Evolutionary conservation across 2,113 vertebrate species (phyloP).

Genomic region (Toxotes jaculatrix): DNA sequence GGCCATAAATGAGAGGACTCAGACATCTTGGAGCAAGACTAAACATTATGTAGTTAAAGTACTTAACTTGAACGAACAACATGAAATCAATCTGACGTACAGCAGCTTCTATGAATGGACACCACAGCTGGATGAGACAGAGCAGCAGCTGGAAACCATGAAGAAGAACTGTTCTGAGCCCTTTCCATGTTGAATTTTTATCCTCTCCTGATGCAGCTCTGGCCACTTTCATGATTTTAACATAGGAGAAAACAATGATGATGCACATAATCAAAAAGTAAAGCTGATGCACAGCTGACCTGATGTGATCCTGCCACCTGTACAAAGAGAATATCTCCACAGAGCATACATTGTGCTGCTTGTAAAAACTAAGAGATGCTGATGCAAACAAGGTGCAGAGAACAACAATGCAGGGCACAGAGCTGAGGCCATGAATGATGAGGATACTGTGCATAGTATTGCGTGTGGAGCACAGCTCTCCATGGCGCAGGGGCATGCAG

Average conservation of each 20-base stretch:
- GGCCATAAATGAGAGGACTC: background rate
- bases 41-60: conserved; percentile 45
- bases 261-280: background rate
- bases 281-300: background rate
- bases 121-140: conserved; percentile 60
- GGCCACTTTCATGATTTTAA: conserved; percentile 15
- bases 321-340: background rate
- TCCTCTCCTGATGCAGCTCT: conserved; percentile 19
- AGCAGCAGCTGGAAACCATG: conserved; percentile 70
- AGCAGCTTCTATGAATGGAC: conserved; percentile 56
- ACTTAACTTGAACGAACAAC: conserved; percentile 12
- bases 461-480: conserved; percentile 54
- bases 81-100: conserved; percentile 10
- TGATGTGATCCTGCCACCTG: background rate
- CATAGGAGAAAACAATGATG: background rate
- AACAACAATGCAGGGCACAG: background rate
- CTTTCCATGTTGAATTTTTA: conserved; percentile 52
- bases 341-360: accelerated
- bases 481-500: conserved; percentile 68
- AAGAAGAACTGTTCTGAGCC: conserved; percentile 63
- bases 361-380: background rate
- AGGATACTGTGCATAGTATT: conserved; percentile 42
- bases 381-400: background rate
- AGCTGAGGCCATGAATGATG: conserved; percentile 52
- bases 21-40: background rate